Evolutionary conservation across 2,113 vertebrate species (phyloP).

Genomic region (Hippopotamus amphibius): DNA sequence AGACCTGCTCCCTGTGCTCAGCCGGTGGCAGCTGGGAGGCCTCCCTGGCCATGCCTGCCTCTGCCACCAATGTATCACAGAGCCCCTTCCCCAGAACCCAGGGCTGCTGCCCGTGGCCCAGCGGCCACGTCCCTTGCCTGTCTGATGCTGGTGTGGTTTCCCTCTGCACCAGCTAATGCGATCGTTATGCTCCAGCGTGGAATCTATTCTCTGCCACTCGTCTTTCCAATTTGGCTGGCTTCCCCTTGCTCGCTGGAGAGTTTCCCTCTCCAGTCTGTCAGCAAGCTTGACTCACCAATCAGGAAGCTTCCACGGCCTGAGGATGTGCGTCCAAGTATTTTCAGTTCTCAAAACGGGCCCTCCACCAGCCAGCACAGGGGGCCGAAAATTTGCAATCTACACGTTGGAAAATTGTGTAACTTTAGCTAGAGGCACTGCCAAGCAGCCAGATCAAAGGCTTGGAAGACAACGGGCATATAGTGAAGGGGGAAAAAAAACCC

Average conservation of each 20-base stretch:
- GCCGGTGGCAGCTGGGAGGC: background rate
- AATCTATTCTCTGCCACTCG: conserved; percentile 75
- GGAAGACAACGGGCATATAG: conserved; percentile 1
- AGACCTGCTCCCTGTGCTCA: background rate
- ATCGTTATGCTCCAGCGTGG: conserved; percentile 63
- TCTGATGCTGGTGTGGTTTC: conserved; percentile 60
- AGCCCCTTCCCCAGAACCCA: background rate
- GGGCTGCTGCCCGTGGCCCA: conserved; percentile 57
- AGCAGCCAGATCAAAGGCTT: conserved; percentile 36
- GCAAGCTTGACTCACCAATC: conserved; percentile 71
- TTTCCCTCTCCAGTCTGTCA: conserved; percentile 80
- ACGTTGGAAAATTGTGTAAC: conserved; percentile 39
- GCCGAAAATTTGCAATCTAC: background rate
- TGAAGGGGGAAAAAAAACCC: rapidly evolving
- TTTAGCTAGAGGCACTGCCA: conserved; percentile 38
- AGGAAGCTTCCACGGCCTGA: conserved; percentile 73
- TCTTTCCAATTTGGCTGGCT: conserved; percentile 81
- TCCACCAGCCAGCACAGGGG: conserved; percentile 16
- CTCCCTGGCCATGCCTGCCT: background rate
- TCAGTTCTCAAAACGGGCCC: conserved; percentile 24
- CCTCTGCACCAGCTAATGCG: conserved; percentile 74
- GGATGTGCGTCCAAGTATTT: conserved; percentile 7
- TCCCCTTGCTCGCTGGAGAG: conserved; percentile 81
- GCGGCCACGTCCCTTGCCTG: conserved; percentile 62
- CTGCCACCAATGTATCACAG: background rate